Evolutionary conservation across 1,140 invertebrate species (phyloP).

Genomic region (Heliconius eleuchia): DNA sequence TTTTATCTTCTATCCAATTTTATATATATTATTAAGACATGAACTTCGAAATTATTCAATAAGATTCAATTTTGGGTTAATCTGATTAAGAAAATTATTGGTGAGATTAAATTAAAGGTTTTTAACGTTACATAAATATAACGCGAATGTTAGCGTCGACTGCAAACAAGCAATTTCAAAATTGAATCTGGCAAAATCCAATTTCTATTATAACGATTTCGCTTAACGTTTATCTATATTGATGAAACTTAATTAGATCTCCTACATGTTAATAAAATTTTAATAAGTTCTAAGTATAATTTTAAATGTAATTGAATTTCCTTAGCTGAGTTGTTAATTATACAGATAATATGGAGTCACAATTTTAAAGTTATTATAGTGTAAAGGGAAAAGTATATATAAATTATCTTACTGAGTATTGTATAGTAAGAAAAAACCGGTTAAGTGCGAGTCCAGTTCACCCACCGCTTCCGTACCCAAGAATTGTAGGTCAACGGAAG

Average conservation of each 20-base stretch:
- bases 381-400: too few relatives aligned
- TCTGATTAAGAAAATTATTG: conserved; percentile 18
- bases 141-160: not conserved
- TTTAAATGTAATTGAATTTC: too few relatives aligned
- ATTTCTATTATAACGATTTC: conserved; percentile 9
- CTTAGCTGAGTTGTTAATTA: too few relatives aligned
- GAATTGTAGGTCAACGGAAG: too few relatives aligned
- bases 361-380: too few relatives aligned
- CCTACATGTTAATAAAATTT: not conserved
- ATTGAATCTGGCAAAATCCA: not conserved
- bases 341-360: too few relatives aligned
- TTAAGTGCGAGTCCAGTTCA: too few relatives aligned
- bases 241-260: not conserved
- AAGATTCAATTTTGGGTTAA: conserved; percentile 1
- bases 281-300: not conserved
- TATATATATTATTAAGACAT: not conserved
- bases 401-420: too few relatives aligned
- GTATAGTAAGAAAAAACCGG: too few relatives aligned
- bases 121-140: not conserved
- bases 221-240: not conserved
- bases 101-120: conserved; percentile 17
- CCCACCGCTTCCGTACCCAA: too few relatives aligned
- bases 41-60: not conserved
- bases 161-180: conserved; percentile 18
- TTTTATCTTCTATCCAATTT: conserved; percentile 5